phyloP scores from a whole-genome alignment of 2,113 vertebrate species.

The Salvelinus alpinus region DNA sequence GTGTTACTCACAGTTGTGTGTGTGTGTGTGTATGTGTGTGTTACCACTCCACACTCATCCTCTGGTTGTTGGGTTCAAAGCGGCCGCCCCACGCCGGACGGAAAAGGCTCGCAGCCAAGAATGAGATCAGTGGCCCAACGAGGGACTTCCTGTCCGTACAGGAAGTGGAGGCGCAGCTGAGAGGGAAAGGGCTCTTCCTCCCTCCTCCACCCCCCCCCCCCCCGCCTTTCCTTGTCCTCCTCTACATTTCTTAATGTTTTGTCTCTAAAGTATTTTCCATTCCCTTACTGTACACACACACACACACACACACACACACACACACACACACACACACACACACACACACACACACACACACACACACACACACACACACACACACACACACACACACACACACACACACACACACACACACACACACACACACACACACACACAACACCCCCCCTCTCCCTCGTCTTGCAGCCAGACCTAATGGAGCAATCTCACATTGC shows the following conservation, averaged over 20 bases:
- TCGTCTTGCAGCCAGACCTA: too few species aligned
- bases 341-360: too few species aligned
- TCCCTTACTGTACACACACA: not conserved
- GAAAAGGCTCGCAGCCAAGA: constrained; percentile 52
- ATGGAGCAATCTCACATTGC: too few species aligned
- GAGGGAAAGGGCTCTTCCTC: constrained; percentile 71
- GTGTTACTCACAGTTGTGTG: not conserved
- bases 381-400: too few species aligned
- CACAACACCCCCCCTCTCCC: too few species aligned
- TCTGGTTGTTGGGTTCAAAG: constrained; percentile 56
- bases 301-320: too few species aligned
- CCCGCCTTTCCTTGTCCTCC: constrained; percentile 33
- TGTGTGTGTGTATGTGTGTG: constrained; percentile 20
- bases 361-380: too few species aligned
- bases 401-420: too few species aligned
- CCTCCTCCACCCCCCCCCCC: constrained; percentile 10
- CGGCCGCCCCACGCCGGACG: constrained; percentile 32
- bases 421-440: too few species aligned
- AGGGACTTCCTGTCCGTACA: constrained; percentile 70
- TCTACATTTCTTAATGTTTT: constrained; percentile 66
- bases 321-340: too few species aligned
- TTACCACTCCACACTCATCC: constrained; percentile 31
- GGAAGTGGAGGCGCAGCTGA: constrained; percentile 69
- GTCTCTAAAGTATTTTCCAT: constrained; percentile 52
- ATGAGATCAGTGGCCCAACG: constrained; percentile 66